A percentile compares a stretch with the other conserved stretches of the same genome.
Evolutionary conservation across 2,113 vertebrate species (phyloP).

Genomic region (Cygnus atratus): DNA sequence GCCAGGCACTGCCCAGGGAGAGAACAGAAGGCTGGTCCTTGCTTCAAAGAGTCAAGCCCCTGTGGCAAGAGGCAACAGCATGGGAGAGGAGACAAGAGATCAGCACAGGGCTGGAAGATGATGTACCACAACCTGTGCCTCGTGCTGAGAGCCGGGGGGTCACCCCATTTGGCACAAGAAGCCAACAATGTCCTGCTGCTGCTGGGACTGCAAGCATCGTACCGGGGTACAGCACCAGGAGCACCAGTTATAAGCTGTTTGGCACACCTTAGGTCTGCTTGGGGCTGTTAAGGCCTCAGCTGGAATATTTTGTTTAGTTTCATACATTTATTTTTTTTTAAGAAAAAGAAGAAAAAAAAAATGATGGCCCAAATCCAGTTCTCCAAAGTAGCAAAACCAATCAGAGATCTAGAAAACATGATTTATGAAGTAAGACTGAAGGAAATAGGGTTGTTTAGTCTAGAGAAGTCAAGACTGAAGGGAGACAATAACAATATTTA

Average conservation of each 20-base stretch:
- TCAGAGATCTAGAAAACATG: background rate
- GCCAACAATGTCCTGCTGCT: background rate
- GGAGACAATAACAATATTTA: background rate
- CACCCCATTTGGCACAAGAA: background rate
- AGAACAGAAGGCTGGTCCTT: constrained; percentile 26
- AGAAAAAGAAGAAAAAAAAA: rapidly evolving
- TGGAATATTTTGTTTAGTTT: background rate
- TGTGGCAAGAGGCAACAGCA: constrained; percentile 20
- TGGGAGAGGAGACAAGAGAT: background rate
- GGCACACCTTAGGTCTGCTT: background rate
- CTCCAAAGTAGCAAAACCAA: background rate
- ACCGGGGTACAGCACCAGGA: background rate
- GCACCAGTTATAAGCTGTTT: background rate
- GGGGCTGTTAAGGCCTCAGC: background rate
- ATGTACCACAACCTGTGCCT: background rate
- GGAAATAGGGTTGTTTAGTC: background rate
- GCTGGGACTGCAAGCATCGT: background rate
- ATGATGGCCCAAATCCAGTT: background rate
- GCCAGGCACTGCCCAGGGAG: background rate
- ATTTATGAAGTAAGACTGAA: background rate
- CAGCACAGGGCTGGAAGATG: background rate
- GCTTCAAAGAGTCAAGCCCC: background rate
- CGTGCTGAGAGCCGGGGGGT: background rate
- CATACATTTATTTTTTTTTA: background rate
- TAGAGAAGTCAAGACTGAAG: background rate